These are phyloP conservation scores for Frankliniella fusca DNA, from an alignment of 2,888 invertebrate genomes.

Conservation along the genomic window DNA sequence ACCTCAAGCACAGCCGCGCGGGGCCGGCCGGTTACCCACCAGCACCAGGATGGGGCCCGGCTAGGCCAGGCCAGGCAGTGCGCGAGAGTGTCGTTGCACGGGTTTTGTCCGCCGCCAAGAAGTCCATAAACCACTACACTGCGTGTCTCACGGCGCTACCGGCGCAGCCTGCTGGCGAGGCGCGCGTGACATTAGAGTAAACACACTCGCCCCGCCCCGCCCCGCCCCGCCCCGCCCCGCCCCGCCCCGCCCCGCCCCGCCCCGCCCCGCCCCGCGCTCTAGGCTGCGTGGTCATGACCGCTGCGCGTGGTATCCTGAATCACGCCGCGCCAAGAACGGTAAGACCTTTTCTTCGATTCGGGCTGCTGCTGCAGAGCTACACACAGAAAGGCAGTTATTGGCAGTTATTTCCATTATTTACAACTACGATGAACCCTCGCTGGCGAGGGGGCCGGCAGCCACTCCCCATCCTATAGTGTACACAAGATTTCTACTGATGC, in stretches of 20 bases:
- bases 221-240: not conserved
- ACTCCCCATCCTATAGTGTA: too few species aligned
- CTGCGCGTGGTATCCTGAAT: too few species aligned
- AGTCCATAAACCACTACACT: not conserved
- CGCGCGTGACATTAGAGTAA: not conserved
- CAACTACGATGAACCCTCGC: not conserved
- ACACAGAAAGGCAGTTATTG: not conserved
- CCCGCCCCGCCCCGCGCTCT: not conserved
- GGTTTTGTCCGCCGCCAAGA: not conserved
- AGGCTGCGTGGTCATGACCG: not conserved
- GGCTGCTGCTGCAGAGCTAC: not conserved
- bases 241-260: too few species aligned
- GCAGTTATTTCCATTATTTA: not conserved
- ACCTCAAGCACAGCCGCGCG: too few species aligned
- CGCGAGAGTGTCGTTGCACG: too few species aligned
- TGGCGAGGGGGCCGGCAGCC: too few species aligned
- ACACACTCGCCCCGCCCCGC: not conserved
- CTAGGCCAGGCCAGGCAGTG: too few species aligned
- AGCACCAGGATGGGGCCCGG: not conserved
- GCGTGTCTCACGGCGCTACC: not conserved
- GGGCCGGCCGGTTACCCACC: too few species aligned
- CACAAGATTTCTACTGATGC: too few species aligned
- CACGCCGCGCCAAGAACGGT: too few species aligned
- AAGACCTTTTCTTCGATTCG: not conserved
- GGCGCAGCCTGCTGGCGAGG: not conserved